Evolutionary conservation across 2,113 vertebrate species (phyloP).

Genomic region (Urocitellus parryii): DNA sequence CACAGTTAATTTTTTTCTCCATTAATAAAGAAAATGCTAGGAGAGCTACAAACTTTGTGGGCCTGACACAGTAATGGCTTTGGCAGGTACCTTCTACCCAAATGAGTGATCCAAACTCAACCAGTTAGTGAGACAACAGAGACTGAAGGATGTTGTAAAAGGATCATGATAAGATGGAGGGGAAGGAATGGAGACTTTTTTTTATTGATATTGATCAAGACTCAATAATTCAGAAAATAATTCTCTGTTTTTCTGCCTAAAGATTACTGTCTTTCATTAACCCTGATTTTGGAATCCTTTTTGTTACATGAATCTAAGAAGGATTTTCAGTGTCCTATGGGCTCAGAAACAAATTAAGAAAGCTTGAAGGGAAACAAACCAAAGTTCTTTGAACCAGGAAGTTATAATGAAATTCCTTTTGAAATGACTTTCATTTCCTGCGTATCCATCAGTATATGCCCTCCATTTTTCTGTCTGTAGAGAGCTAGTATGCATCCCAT

Average conservation of each 20-base stretch:
- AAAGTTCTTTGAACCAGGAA: background rate
- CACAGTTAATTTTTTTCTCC: background rate
- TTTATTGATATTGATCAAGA: background rate
- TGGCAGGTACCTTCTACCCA: background rate
- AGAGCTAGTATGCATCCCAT: background rate
- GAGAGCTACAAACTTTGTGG: background rate
- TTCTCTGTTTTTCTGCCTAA: background rate
- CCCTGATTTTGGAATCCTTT: constrained; percentile 7
- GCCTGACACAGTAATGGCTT: background rate
- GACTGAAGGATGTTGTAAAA: background rate
- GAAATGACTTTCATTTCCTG: background rate
- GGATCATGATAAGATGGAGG: background rate
- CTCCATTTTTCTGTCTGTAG: background rate
- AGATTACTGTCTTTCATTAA: constrained; percentile 45
- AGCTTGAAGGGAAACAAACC: background rate
- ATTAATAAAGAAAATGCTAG: background rate
- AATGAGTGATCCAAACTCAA: background rate
- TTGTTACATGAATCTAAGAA: constrained; percentile 21
- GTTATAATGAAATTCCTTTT: background rate
- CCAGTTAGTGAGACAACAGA: background rate
- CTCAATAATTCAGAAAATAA: constrained; percentile 60
- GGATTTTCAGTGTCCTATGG: background rate
- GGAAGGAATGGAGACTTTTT: too few relatives aligned
- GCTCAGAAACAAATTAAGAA: constrained; percentile 41
- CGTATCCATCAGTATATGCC: background rate